Percentiles rank a stretch among this genome's conserved stretches.
Evolutionary conservation across 2,888 invertebrate species (phyloP).

Genomic region (Melanostoma mellinum): DNA sequence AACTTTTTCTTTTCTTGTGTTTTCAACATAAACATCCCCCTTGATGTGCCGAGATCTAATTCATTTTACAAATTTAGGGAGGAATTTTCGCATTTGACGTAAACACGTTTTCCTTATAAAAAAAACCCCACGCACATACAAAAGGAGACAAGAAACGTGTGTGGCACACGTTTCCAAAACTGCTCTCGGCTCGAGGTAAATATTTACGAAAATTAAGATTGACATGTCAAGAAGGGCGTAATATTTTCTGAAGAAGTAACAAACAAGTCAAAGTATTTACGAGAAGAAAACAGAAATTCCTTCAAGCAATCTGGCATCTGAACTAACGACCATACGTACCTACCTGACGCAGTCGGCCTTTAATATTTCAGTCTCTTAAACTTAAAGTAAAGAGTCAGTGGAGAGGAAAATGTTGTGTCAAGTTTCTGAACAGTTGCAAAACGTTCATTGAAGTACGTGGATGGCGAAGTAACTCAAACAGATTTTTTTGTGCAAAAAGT

Average conservation of each 20-base stretch:
- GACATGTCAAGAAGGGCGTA: constrained; percentile 22
- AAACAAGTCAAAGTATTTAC: neutral
- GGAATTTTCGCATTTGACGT: too few species aligned
- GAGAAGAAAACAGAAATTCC: neutral
- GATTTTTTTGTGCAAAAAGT: too few species aligned
- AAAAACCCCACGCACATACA: too few species aligned
- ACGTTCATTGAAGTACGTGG: too few species aligned
- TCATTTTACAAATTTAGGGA: too few species aligned
- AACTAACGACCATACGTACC: neutral
- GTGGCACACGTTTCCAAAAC: neutral
- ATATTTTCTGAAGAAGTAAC: constrained; percentile 12
- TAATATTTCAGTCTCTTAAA: constrained; percentile 2
- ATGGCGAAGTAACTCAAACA: too few species aligned
- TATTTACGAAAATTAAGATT: constrained; percentile 21
- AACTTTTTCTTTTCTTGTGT: too few species aligned
- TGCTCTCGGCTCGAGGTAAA: neutral
- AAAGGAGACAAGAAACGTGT: too few species aligned
- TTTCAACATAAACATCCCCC: too few species aligned
- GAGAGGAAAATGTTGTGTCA: constrained; percentile 7
- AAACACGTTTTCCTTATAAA: too few species aligned
- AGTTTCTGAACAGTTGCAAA: constrained; percentile 5
- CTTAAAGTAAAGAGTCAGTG: neutral
- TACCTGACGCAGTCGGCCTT: neutral
- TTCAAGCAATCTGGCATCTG: neutral
- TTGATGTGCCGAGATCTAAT: too few species aligned